Percentiles rank a stretch among this genome's conserved stretches.
Conservation (phyloP, 1,140 invertebrate species). For the Camponotus vicinus region DNA sequence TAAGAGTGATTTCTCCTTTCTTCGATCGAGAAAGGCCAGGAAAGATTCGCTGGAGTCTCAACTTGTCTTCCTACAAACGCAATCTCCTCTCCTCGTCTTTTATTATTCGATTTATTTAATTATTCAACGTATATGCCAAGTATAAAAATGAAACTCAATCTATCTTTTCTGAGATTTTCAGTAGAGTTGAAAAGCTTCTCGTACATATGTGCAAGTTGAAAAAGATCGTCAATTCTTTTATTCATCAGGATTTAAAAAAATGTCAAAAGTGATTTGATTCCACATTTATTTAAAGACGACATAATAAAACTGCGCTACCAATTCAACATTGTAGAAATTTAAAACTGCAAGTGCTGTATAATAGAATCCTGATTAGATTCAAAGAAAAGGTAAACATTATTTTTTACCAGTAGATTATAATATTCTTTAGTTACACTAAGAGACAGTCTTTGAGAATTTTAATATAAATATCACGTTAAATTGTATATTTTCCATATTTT, state of each 20-base stretch:
- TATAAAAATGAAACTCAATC: neutral
- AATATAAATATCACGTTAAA: neutral
- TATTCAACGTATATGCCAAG: neutral
- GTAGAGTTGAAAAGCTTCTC: neutral
- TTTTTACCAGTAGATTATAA: neutral
- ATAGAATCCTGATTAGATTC: neutral
- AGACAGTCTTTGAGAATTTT: neutral
- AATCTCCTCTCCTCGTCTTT: slow-evolving; percentile 36
- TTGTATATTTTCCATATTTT: neutral
- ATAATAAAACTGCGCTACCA: neutral
- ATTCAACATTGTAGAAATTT: neutral
- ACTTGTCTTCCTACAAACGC: slow-evolving; percentile 23
- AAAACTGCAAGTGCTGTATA: neutral
- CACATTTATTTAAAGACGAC: neutral
- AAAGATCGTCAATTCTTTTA: neutral
- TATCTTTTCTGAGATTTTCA: neutral
- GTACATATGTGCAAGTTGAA: neutral
- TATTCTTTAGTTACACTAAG: neutral
- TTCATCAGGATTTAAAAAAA: neutral
- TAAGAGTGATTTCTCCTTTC: slow-evolving; percentile 75
- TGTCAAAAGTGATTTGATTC: neutral
- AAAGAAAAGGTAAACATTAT: neutral
- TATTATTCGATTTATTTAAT: neutral
- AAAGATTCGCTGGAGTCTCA: slow-evolving; percentile 65
- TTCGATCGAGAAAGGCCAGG: slow-evolving; percentile 56